Evolutionary conservation across 2,888 invertebrate species (phyloP), one percentile per base, ranked within the genome.

Genomic region (Tenthredo mesomela): DNA sequence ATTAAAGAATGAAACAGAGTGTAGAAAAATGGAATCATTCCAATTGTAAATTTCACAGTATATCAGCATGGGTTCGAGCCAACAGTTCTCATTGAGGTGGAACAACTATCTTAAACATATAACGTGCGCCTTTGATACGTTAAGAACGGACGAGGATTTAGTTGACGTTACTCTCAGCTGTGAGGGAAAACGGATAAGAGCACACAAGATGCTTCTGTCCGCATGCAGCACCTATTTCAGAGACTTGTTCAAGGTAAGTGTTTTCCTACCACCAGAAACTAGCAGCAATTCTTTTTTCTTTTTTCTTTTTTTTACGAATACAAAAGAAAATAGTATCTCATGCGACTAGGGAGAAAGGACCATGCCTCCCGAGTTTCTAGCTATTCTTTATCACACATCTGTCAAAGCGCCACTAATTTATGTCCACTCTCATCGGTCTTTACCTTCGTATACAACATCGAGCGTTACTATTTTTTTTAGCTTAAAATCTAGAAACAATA

Each of bases 151-250:
- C 87, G 94, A 94, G 88, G 94, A 94, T 88, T 95, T 97, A 87
- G 97, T 97, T 84, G 98, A 98, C 94, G 97, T 97, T 84, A 98
- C 97, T 86, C 94, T 98, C 87, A 97, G 97, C 92, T 97, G 97
- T 91, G 97, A 97, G 93, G 97, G 97, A 87, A 96, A 96, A 86
- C 96, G 96, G 93, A 96, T 98, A 88, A 96, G 96, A 90, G 97
- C 97, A 61, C 98, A 98, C 91, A 97, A 97, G 94, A 96, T 97
- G 94, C 95, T 98, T 82, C 94, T 98, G 33, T 97, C 97, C 0
- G 97, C 97, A 7, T 98, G 97, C 92, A 97, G 97, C 90, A 95
- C 95, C 88, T 98, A 97, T 92, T 97, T 98, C 91, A 93, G 94
- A 87, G 94, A 94, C 87, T 91, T 94, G 75, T 94, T 94, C 88